Percentiles rank a stretch among this genome's conserved stretches.
phyloP scores from a whole-genome alignment of 2,888 invertebrate genomes.

The Leptogaster cylindrica region DNA sequence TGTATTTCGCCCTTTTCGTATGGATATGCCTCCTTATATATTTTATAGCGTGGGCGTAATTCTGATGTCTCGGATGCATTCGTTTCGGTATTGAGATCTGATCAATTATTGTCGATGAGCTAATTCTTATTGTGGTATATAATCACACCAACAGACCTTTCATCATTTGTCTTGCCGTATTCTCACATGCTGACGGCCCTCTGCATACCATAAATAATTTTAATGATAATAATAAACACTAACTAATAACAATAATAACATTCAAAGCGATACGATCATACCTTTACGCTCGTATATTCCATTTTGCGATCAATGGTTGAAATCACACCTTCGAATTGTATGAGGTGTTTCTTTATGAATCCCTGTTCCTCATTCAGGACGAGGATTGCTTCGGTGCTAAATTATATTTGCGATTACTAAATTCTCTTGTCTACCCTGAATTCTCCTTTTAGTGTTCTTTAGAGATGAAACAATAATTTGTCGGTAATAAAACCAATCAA shows the following conservation, averaged over 20 bases:
- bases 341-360: slow-evolving; percentile 30
- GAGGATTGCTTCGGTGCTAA: too few relatives aligned
- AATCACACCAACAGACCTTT: neutral
- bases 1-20: slow-evolving; percentile 3
- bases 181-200: neutral
- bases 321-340: slow-evolving; percentile 30
- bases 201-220: slow-evolving; percentile 37
- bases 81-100: slow-evolving; percentile 18
- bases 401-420: too few relatives aligned
- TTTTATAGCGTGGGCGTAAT: slow-evolving; percentile 37
- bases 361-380: too few relatives aligned
- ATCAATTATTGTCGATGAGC: slow-evolving; percentile 37
- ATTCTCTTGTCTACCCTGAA: too few relatives aligned
- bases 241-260: slow-evolving; percentile 40
- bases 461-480: too few relatives aligned
- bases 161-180: neutral
- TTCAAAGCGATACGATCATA: slow-evolving; percentile 31
- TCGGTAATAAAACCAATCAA: too few relatives aligned
- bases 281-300: slow-evolving; percentile 18
- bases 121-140: slow-evolving; percentile 22
- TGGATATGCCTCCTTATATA: neutral
- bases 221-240: slow-evolving; percentile 40
- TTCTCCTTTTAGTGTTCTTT: too few relatives aligned
- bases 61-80: slow-evolving; percentile 26
- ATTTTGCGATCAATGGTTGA: slow-evolving; percentile 29